These are phyloP conservation scores for Corythornis leucogaster DNA, from an alignment of 2,797 vertebrate genomes.

Conservation along the genomic window DNA sequence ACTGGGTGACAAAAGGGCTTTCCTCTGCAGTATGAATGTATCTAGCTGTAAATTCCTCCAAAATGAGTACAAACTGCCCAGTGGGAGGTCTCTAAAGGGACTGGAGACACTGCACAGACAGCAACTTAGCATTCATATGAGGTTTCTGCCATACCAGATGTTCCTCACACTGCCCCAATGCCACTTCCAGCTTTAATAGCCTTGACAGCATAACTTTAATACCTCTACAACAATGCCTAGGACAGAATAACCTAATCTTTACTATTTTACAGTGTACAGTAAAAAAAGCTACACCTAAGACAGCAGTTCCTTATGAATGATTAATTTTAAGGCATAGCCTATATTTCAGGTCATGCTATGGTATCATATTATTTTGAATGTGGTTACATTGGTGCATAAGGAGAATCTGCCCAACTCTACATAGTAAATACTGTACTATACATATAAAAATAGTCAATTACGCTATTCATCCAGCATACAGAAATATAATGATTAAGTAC, in stretches of 20 bases:
- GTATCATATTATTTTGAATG: neutral
- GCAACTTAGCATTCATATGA: neutral
- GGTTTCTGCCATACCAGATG: neutral
- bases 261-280: neutral
- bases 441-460: neutral
- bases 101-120: neutral
- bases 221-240: neutral
- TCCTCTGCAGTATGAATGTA: neutral
- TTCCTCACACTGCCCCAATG: neutral
- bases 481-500: neutral
- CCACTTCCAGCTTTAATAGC: neutral
- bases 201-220: neutral
- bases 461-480: neutral
- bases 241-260: neutral
- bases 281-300: neutral
- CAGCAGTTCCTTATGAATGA: neutral
- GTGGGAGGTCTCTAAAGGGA: neutral
- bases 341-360: neutral
- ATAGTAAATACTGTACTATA: neutral
- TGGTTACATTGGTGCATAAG: neutral
- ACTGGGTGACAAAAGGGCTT: neutral
- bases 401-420: neutral
- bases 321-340: neutral
- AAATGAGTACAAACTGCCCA: neutral
- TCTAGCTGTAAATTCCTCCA: neutral